A percentile compares a stretch with the other conserved stretches of the same genome.
phyloP scores from a whole-genome alignment of 2,888 invertebrate genomes.

The Synergus umbraculus region DNA sequence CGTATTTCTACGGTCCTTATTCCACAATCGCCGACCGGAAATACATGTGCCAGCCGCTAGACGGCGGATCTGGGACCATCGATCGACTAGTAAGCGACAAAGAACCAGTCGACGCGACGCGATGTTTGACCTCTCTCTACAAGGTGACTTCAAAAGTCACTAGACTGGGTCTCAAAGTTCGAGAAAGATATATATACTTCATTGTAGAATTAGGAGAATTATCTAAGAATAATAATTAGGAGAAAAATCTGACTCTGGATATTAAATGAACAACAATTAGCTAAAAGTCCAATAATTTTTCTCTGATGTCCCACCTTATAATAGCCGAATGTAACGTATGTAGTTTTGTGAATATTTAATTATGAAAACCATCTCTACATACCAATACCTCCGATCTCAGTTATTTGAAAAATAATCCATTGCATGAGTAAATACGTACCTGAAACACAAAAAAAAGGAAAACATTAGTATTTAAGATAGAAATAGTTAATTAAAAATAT shows the following conservation, averaged over 20 bases:
- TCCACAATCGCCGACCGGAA: conserved; percentile 55
- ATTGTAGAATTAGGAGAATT: neutral
- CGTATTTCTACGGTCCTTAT: conserved; percentile 56
- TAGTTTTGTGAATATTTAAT: too few species aligned
- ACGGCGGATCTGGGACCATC: conserved; percentile 56
- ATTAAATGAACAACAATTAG: too few species aligned
- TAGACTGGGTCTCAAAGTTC: neutral
- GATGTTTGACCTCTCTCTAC: conserved; percentile 30
- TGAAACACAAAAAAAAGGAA: neutral
- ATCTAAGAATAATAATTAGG: too few species aligned
- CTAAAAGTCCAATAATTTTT: too few species aligned
- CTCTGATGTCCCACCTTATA: too few species aligned
- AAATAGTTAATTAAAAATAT: too few species aligned
- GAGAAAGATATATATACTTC: neutral
- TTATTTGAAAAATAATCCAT: neutral
- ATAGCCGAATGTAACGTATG: too few species aligned
- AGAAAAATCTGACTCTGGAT: too few species aligned
- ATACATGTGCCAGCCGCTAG: conserved; percentile 54
- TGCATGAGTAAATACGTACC: neutral
- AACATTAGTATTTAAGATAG: neutral
- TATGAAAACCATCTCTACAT: neutral
- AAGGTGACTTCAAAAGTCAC: conserved; percentile 22
- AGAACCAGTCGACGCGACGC: conserved; percentile 8
- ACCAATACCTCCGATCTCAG: neutral
- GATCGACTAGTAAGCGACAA: conserved; percentile 49